phyloP scores from a whole-genome alignment of 1,140 invertebrate genomes.

The Penaeus indicus region DNA sequence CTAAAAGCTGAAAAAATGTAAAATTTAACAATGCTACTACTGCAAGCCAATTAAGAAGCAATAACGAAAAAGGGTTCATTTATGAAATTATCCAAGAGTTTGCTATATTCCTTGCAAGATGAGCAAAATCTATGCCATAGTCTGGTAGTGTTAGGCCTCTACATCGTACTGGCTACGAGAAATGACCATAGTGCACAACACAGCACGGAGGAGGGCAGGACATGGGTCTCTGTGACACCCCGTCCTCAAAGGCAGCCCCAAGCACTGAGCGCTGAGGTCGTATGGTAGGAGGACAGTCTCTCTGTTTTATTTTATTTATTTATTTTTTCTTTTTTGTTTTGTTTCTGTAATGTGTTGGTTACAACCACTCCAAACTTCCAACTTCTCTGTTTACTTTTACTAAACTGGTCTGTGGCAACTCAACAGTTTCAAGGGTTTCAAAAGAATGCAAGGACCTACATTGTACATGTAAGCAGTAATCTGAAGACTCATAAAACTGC shows the following conservation, averaged over 20 bases:
- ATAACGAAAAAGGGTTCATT: conserved; percentile 44
- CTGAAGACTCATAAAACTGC: conserved; percentile 55
- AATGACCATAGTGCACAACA: conserved; percentile 56
- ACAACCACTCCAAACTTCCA: conserved; percentile 46
- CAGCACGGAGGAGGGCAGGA: conserved; percentile 46
- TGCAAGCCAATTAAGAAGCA: conserved; percentile 47
- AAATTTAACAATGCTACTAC: conserved; percentile 29
- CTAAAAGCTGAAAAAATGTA: conserved; percentile 42
- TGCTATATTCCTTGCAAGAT: conserved; percentile 54
- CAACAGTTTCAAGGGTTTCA: conserved; percentile 51
- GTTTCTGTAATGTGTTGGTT: conserved; percentile 48
- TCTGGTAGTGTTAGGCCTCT: conserved; percentile 42
- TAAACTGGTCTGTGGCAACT: conserved; percentile 56
- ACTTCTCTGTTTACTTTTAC: conserved; percentile 50
- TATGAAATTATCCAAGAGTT: conserved; percentile 28
- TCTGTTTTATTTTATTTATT: background rate
- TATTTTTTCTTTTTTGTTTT: conserved; percentile 1
- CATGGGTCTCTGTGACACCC: conserved; percentile 37
- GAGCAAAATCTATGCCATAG: conserved; percentile 55
- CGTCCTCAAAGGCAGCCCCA: conserved; percentile 54
- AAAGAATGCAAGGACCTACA: conserved; percentile 29
- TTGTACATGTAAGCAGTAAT: conserved; percentile 37
- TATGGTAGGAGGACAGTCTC: conserved; percentile 58
- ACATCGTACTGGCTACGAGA: conserved; percentile 48
- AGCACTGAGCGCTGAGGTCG: conserved; percentile 58